Evolutionary conservation across 2,113 vertebrate genomes (phyloP).

Genomic region (Arizona elegans): DNA sequence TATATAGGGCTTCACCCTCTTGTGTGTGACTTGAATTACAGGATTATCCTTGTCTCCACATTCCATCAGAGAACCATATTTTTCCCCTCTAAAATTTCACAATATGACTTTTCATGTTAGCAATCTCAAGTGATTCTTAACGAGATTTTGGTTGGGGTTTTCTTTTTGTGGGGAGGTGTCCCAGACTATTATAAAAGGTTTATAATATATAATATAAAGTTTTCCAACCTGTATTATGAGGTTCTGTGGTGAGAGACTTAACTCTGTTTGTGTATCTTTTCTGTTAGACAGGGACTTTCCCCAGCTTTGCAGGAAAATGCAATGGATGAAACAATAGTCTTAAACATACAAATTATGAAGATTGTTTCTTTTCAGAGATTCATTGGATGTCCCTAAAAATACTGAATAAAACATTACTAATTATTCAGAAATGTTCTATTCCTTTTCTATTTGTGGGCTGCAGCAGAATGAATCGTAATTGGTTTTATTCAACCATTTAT

Average conservation of each 20-base stretch:
- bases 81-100: neutral
- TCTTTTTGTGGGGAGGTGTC: neutral
- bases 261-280: neutral
- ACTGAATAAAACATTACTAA: slow-evolving; percentile 12
- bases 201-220: neutral
- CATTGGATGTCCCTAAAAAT: neutral
- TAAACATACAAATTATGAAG: neutral
- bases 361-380: neutral
- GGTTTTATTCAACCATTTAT: neutral
- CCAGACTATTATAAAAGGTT: neutral
- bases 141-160: neutral
- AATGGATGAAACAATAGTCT: neutral
- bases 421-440: neutral
- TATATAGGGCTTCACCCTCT: neutral
- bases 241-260: neutral
- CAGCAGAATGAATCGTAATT: neutral
- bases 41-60: neutral
- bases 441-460: neutral
- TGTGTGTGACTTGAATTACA: neutral
- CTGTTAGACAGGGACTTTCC: neutral
- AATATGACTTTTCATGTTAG: neutral
- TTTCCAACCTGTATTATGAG: neutral
- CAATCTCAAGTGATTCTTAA: neutral
- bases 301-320: neutral
- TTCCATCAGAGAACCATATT: neutral